phyloP scores from a whole-genome alignment of 2,888 invertebrate species.

The Oxytorus armatus region DNA sequence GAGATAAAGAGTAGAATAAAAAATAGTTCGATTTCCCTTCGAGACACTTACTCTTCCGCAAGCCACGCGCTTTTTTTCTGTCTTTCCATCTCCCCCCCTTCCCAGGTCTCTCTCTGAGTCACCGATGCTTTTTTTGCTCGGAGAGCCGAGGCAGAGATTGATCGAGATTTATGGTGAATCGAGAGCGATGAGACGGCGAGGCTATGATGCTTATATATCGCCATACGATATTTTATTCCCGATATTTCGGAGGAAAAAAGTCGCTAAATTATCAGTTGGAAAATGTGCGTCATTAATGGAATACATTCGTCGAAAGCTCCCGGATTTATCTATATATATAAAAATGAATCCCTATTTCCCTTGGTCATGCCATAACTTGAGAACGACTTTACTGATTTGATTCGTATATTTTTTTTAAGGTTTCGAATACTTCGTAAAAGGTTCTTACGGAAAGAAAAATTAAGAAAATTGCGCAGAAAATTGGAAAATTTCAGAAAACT shows the following conservation, averaged over 20 bases:
- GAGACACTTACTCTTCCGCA: slow-evolving; percentile 47
- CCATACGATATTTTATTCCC: slow-evolving; percentile 4
- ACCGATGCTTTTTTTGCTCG: slow-evolving; percentile 3
- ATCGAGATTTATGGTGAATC: slow-evolving; percentile 46
- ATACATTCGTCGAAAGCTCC: slow-evolving; percentile 1
- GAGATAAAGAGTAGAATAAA: slow-evolving; percentile 52
- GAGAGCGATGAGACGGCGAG: not conserved
- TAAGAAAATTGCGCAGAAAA: too few species aligned
- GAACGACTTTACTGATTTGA: too few species aligned
- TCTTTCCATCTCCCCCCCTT: not conserved
- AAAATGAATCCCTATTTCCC: too few species aligned
- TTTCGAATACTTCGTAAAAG: too few species aligned
- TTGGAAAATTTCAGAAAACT: too few species aligned
- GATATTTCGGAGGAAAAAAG: slow-evolving; percentile 10
- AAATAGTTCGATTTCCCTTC: slow-evolving; percentile 62
- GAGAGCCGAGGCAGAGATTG: slow-evolving; percentile 1
- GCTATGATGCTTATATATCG: slow-evolving; percentile 6
- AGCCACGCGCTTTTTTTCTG: slow-evolving; percentile 27
- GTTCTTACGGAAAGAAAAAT: too few species aligned
- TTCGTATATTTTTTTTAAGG: too few species aligned
- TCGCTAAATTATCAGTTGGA: slow-evolving; percentile 14
- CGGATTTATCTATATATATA: not conserved
- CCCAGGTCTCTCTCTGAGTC: slow-evolving; percentile 12
- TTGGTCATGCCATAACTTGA: too few species aligned
- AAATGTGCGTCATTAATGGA: slow-evolving; percentile 18